These are phyloP conservation scores for Phaedon cochleariae DNA, from an alignment of 2,888 invertebrate genomes.

Conservation along the genomic window DNA sequence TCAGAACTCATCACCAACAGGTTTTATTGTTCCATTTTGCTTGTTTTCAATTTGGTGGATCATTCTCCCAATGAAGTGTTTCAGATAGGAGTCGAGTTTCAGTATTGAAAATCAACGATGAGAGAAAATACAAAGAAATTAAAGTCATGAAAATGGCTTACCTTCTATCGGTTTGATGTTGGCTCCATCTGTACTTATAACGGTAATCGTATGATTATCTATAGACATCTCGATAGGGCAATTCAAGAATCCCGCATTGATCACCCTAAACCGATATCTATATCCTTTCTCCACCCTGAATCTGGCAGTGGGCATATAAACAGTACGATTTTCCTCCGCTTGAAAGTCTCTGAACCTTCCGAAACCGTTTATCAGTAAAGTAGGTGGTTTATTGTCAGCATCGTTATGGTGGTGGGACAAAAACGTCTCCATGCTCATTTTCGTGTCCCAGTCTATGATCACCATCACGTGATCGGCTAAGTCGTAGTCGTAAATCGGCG, in stretches of 20 bases:
- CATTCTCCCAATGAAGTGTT: too few species aligned
- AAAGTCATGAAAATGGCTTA: too few species aligned
- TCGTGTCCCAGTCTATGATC: constrained; percentile 85
- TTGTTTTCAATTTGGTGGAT: too few species aligned
- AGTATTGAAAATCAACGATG: too few species aligned
- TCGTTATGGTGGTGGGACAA: constrained; percentile 84
- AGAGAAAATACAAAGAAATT: too few species aligned
- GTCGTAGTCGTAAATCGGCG: constrained; percentile 80
- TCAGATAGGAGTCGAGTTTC: too few species aligned
- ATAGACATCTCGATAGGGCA: constrained; percentile 86
- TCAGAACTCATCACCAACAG: too few species aligned
- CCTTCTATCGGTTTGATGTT: constrained; percentile 79
- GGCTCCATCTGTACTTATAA: constrained; percentile 82
- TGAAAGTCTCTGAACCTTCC: constrained; percentile 68
- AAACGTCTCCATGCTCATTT: constrained; percentile 77
- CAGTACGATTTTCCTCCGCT: constrained; percentile 50
- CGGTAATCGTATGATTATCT: constrained; percentile 81
- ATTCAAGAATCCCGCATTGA: constrained; percentile 88
- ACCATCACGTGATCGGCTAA: constrained; percentile 77
- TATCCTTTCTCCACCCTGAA: constrained; percentile 76
- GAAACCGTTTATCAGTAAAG: constrained; percentile 83
- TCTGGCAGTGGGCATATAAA: constrained; percentile 69
- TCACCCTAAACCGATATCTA: constrained; percentile 81
- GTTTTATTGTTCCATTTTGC: too few species aligned
- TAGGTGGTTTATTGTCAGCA: constrained; percentile 84